phyloP scores from a whole-genome alignment of 2,888 invertebrate genomes.

The Harpalus rubripes region DNA sequence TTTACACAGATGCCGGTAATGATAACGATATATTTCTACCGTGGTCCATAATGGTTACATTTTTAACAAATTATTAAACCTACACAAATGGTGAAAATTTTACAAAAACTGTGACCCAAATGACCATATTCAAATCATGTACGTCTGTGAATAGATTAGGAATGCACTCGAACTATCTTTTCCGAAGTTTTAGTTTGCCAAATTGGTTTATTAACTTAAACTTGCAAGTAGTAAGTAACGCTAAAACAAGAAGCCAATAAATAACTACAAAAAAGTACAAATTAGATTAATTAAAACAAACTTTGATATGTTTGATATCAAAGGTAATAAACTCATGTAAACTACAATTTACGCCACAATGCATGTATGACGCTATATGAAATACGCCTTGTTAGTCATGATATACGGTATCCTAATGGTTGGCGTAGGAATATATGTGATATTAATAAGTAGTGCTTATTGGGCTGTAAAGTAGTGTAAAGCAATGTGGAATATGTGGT shows the following conservation, averaged over 20 bases:
- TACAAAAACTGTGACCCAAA: no score
- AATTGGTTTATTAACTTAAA: background rate
- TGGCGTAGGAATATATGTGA: background rate
- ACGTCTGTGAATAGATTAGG: no score
- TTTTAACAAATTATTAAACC: no score
- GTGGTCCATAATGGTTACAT: no score
- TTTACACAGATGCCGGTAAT: no score
- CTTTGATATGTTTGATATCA: background rate
- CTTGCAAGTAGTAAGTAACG: background rate
- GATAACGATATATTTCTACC: no score
- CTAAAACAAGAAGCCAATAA: no score
- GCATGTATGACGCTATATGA: background rate
- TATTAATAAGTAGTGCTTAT: background rate
- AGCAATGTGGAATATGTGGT: no score
- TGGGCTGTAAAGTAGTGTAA: background rate
- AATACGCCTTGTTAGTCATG: background rate
- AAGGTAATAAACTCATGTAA: background rate
- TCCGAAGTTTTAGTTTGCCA: background rate
- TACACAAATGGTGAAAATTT: no score
- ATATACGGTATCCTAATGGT: background rate
- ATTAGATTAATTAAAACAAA: background rate
- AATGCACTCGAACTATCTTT: no score
- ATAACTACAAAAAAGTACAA: no score
- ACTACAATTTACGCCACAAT: background rate
- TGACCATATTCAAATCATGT: no score